Base-by-base conservation (phyloP, 2,797 vertebrate genomes). In the Lepidocolaptes lacrymiger region DNA sequence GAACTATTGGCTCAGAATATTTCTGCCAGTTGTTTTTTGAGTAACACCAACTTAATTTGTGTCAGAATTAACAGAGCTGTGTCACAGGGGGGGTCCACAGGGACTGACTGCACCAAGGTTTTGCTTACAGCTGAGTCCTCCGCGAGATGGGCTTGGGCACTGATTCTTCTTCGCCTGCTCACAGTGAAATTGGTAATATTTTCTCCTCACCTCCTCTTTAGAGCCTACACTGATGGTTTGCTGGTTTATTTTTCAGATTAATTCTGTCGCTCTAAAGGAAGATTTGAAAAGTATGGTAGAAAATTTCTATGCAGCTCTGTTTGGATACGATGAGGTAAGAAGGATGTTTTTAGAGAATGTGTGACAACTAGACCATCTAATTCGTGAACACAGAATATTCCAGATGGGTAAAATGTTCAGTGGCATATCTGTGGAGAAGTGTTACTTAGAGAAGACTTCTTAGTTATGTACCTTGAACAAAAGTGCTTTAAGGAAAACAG, bases 291-390 rank as follows among this genome's bases (percentile, higher is more conserved):
- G 85, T 7, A 99, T 99, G 99, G 99, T 98, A 5, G 98, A 99
- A 98, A 99, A 97, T 52, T 99, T 99, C 97, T 99, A 99, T 56
- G 99, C 98, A 16, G 98, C 99, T 34, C 98, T 99, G 58, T 99
- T 99, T 97, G 99, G 99, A 97, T 99, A 99, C 10, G 99, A 99
- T 92, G 99, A 99, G 99, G 99, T 99, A 98, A 98, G 97, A 87
- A 74, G 27, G 56, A 24, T 73, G 36, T 58, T 91, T 84, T 48
- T 55, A 79, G 75, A 51, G 63, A 62, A 81, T 20, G 20, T 41
- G 46, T 44, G 43, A 46, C 41, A 87, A 68, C 36, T 36, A 83
- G 39, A 27, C 56, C 14, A 19, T 41, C 39, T 56, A n/a, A 59
- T 88, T 85, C n/a, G 14, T 58, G 39, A 85, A 27, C 59, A 46